Conservation (phyloP, 2,113 vertebrate genomes). For the Dinomys branickii region DNA sequence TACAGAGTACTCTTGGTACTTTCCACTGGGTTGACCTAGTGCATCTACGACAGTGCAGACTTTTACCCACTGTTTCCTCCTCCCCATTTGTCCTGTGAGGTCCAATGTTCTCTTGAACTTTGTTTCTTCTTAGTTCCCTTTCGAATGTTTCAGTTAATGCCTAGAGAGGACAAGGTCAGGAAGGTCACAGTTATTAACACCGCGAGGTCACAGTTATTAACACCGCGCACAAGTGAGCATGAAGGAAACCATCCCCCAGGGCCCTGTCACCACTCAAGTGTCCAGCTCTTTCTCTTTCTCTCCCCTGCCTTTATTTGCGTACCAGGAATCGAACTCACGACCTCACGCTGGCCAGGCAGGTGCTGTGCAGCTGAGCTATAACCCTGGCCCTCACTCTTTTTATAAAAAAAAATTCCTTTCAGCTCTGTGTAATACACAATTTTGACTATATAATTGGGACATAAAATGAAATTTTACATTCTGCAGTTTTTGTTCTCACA, state of each 20-base stretch:
- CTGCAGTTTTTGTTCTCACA: neutral
- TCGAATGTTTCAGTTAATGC: conserved; percentile 87
- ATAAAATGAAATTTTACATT: neutral
- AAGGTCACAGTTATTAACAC: conserved; percentile 1
- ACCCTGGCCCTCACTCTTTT: neutral
- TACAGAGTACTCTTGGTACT: neutral
- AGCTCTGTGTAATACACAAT: neutral
- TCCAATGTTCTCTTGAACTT: conserved; percentile 85
- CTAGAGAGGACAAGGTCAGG: conserved; percentile 81
- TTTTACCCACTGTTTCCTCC: conserved; percentile 83
- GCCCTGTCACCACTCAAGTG: neutral
- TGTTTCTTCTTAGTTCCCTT: conserved; percentile 88
- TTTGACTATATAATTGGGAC: neutral
- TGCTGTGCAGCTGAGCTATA: too few relatives aligned
- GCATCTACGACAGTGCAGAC: conserved; percentile 49
- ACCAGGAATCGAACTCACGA: too few relatives aligned
- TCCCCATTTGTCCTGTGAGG: conserved; percentile 84
- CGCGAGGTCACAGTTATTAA: neutral
- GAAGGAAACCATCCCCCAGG: neutral
- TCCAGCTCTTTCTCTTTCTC: neutral
- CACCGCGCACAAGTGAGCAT: neutral
- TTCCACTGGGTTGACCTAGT: conserved; percentile 25
- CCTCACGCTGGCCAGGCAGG: too few relatives aligned
- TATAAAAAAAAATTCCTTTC: neutral
- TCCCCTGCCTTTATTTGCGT: too few relatives aligned